Evolutionary conservation across 2,888 invertebrate species (phyloP), one percentile per base, ranked within the genome.

Genomic region (Masnerella sp.): DNA sequence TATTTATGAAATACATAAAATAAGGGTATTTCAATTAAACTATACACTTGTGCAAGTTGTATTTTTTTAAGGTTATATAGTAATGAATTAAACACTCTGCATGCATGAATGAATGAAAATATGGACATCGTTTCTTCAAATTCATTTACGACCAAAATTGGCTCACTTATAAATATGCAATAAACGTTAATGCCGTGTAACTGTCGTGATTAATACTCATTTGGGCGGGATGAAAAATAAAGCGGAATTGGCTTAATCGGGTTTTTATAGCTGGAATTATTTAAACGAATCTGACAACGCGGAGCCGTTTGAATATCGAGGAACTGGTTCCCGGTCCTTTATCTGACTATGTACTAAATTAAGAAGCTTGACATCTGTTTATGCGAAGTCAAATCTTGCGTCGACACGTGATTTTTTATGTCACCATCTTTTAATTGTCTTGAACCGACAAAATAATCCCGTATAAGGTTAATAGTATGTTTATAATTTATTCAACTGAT

Each of bases 121-220:
- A 22, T 22, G 4, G 30, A 4, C 30, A 30, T 2, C n/a, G n/a
- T n/a, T n/a, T n/a, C n/a, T n/a, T n/a, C n/a, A n/a, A n/a, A n/a
- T n/a, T n/a, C n/a, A n/a, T 51, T 42, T 62, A 32, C 32, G 51
- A 5, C 8, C 32, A 7, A 42, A 43, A 34, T 40, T 54, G 15
- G 45, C 25, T 56, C 45, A 45, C 52, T 59, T 25, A 17, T 38
- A 69, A 56, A 30, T 22, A 22, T 30, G 40, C 54, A 62, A 61
- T 61, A 54, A 62, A 61, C 47, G 11, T 42, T 71, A 71, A 64
- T 64, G 18, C 38, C 40, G 17, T 47, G 54, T 59, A 72, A 59
- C 47, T 52, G 65, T 54, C 54, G 47, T 72, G 59, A 65, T 65
- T 65, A 72, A 65, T 72, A 38, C 58, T 59, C 52, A 54, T 72